These are phyloP conservation scores for Catharus ustulatus DNA, from an alignment of 2,797 vertebrate genomes.

Conservation along the genomic window DNA sequence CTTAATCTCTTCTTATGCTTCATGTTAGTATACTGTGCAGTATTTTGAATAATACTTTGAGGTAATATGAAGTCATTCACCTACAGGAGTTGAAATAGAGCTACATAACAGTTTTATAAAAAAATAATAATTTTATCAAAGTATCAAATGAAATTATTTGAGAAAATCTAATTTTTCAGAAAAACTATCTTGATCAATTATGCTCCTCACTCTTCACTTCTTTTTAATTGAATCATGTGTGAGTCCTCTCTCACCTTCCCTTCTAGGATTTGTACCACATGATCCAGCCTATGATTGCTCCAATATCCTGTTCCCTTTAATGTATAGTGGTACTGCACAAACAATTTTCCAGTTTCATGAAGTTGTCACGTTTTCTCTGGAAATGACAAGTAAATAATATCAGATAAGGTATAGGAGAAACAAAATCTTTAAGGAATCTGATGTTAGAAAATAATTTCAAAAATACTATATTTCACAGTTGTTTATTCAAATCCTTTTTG, in stretches of 20 bases:
- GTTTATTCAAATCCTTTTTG: not conserved
- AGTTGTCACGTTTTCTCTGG: not conserved
- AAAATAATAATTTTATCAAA: not conserved
- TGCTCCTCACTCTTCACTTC: not conserved
- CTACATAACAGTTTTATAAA: not conserved
- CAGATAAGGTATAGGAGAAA: not conserved
- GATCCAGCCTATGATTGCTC: not conserved
- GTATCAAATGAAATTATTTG: not conserved
- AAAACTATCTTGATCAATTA: not conserved
- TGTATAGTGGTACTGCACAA: not conserved
- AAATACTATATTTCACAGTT: not conserved
- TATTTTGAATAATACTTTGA: not conserved
- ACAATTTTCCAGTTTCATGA: not conserved
- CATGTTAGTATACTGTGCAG: not conserved
- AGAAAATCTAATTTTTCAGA: slow-evolving; percentile 8
- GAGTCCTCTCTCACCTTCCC: not conserved
- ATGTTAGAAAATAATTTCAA: not conserved
- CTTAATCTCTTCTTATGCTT: not conserved
- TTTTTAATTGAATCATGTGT: not conserved
- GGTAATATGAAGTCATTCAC: not conserved
- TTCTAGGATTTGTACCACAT: not conserved
- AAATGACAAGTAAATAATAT: not conserved
- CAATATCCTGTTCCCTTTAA: not conserved
- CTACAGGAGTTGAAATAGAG: not conserved
- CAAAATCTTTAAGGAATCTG: not conserved